Base-by-base conservation (phyloP, 2,888 invertebrate species). In the Aspidapion aeneum region DNA sequence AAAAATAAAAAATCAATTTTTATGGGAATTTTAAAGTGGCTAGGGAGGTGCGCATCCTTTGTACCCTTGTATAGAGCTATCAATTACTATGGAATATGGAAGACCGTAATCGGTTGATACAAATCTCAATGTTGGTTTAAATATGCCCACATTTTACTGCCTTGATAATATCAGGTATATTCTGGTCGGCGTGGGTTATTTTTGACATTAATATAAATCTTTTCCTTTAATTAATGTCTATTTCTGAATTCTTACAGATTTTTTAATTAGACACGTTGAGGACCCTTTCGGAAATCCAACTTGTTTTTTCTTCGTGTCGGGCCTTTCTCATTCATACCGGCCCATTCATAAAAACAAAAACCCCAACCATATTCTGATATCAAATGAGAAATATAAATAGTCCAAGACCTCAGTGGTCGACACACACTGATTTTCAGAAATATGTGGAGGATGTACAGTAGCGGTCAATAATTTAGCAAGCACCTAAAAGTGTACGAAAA, bases 91-190 rank as follows among this genome's bases (percentile, higher is more conserved):
- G 67, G 65, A 35, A 65, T 67, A 65, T 67, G 64, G 65, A 65
- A 60, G 62, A 65, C 52, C 60, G 58, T 65, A 65, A n/a, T 67
- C 67, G 63, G 59, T 58, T 62, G 67, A 67, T 67, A 67, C 65
- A 68, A 70, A 74, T 73, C 74, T 72, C 65, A 69, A 70, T 70
- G 66, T 66, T 69, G 72, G 72, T 74, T 76, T 78, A 78, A 78
- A 79, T 77, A 78, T 78, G 78, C 75, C 76, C 74, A 77, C 77
- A 77, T 77, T 79, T 79, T 79, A 78, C 78, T 77, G 75, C 76
- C 69, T 70, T 72, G 79, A 79, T 79, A 75, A 77, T 78, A 79
- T 79, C 79, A 72, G 74, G 70, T 64, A 69, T 70, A 72, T 71
- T 73, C 75, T 74, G 76, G 73, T 74, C 75, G 72, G 78, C 76